phyloP scores from a whole-genome alignment of 2,888 invertebrate genomes.

The Caradrina clavipalpis region DNA sequence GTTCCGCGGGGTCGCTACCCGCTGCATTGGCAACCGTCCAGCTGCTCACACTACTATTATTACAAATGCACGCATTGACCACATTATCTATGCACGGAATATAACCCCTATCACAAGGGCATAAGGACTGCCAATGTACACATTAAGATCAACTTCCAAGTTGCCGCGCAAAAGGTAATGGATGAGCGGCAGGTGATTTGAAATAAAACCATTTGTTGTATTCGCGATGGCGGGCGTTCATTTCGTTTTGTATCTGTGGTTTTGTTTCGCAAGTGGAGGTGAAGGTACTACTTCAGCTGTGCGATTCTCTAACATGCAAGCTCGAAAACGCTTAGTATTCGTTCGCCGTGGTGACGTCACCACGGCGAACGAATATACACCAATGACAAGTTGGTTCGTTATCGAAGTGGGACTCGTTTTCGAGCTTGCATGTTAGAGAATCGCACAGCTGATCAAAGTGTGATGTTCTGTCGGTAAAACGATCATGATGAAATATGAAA shows the following conservation, averaged over 20 bases:
- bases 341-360: too few relatives aligned
- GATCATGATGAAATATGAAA: constrained; percentile 66
- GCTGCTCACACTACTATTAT: constrained; percentile 71
- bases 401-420: too few relatives aligned
- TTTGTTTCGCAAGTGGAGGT: constrained; percentile 55
- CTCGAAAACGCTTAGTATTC: too few relatives aligned
- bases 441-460: constrained; percentile 74
- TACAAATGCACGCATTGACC: constrained; percentile 65
- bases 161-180: constrained; percentile 65
- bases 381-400: too few relatives aligned
- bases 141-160: constrained; percentile 6
- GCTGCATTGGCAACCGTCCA: constrained; percentile 72
- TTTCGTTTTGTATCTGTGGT: constrained; percentile 44
- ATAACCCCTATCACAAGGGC: constrained; percentile 49
- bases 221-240: constrained; percentile 64
- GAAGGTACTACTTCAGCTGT: constrained; percentile 61
- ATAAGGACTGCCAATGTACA: constrained; percentile 48
- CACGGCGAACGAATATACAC: too few relatives aligned
- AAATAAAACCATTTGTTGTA: constrained; percentile 72
- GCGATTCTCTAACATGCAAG: too few relatives aligned
- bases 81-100: constrained; percentile 52
- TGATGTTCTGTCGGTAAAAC: constrained; percentile 39
- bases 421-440: too few relatives aligned
- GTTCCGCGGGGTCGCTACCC: constrained; percentile 74
- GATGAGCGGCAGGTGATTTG: constrained; percentile 75